Conservation (phyloP, 2,113 vertebrate species). For the Dipodomys ordii region DNA sequence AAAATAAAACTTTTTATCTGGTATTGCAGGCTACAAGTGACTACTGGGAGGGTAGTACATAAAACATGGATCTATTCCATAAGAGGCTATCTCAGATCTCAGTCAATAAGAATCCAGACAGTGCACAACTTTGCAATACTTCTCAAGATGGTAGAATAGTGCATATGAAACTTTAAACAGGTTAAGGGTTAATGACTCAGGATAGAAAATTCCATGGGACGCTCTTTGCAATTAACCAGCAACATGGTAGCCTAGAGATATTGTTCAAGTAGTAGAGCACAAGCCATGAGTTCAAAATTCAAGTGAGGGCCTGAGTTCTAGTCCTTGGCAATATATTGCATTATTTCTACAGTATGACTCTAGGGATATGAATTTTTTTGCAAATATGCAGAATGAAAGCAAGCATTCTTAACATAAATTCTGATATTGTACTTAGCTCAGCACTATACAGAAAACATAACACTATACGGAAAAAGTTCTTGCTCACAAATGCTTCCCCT, state of each 20-base stretch:
- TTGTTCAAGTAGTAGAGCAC: too few relatives aligned
- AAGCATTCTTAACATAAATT: constrained; percentile 16
- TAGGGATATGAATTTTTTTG: background rate
- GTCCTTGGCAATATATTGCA: too few relatives aligned
- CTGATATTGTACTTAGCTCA: background rate
- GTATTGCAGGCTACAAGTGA: background rate
- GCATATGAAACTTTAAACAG: too few relatives aligned
- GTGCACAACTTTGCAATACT: background rate
- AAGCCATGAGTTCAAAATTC: too few relatives aligned
- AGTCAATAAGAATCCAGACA: background rate
- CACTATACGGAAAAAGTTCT: background rate
- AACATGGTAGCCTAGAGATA: too few relatives aligned
- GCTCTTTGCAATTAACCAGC: too few relatives aligned
- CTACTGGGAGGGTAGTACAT: background rate
- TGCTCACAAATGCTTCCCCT: background rate
- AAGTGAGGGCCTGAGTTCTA: too few relatives aligned
- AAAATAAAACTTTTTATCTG: too few relatives aligned
- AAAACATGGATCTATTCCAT: background rate
- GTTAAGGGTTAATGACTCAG: too few relatives aligned
- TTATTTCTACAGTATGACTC: background rate
- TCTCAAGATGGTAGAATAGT: background rate
- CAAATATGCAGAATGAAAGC: constrained; percentile 17
- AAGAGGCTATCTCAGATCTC: background rate
- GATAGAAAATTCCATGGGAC: too few relatives aligned
- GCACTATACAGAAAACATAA: background rate